Evolutionary conservation across 2,113 vertebrate species (phyloP).

Genomic region (Todiramphus saurophagus): DNA sequence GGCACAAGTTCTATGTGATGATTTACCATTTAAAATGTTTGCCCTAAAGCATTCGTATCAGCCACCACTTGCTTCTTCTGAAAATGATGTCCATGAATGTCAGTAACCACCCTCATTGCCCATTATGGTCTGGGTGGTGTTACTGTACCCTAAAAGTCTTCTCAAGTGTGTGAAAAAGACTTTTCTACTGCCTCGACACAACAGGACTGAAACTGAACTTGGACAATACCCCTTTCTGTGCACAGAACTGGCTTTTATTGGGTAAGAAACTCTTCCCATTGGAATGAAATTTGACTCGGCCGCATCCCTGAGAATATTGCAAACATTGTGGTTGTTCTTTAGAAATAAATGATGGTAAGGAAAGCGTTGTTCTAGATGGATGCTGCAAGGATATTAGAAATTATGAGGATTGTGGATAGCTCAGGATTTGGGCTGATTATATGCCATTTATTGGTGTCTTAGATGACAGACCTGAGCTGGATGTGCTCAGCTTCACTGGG

Average conservation of each 20-base stretch:
- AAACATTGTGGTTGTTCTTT: background rate
- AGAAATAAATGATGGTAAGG: background rate
- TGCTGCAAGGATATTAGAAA: background rate
- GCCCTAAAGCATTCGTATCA: background rate
- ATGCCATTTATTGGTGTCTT: background rate
- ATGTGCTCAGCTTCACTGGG: background rate
- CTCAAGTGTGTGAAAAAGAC: background rate
- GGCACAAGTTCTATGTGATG: background rate
- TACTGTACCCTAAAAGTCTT: background rate
- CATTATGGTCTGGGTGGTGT: background rate
- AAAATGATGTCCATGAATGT: background rate
- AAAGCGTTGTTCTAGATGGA: background rate
- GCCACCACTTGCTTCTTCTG: background rate
- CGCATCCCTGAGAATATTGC: background rate
- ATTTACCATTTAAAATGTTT: background rate
- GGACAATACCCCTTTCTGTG: background rate
- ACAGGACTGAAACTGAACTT: background rate
- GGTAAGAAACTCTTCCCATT: background rate
- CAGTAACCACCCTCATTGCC: background rate
- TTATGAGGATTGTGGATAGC: background rate
- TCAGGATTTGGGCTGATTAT: background rate
- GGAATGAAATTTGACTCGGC: background rate
- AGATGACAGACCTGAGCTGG: background rate
- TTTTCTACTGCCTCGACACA: background rate
- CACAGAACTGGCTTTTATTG: background rate